Percentiles rank a stretch among this genome's conserved stretches.
phyloP scores from a whole-genome alignment of 35 echinoderm and acorn worm genomes.

The Holothuria glaberrima region DNA sequence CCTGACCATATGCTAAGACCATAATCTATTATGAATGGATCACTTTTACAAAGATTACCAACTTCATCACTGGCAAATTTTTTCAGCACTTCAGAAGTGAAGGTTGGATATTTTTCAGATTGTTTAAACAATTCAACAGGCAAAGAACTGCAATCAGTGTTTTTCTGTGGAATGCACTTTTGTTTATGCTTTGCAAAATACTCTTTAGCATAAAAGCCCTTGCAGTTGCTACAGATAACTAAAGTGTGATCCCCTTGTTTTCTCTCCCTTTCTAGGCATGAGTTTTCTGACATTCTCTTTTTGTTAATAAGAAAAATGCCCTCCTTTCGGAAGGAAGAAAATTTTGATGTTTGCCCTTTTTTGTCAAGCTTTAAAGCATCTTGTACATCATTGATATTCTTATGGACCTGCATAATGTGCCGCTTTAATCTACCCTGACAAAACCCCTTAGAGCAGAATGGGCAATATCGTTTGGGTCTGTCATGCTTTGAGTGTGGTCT shows the following conservation, averaged over 20 bases:
- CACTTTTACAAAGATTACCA: conserved; percentile 33
- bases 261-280: conserved; percentile 11
- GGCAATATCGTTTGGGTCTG: no score
- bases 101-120: neutral
- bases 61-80: conserved; percentile 15
- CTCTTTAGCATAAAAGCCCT: conserved; percentile 11
- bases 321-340: conserved; percentile 3
- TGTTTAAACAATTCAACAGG: conserved; percentile 11
- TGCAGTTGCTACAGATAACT: conserved; percentile 7
- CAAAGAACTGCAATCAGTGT: neutral
- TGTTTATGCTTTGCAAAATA: neutral
- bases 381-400: conserved; percentile 12
- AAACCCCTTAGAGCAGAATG: no score
- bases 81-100: conserved; percentile 17
- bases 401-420: conserved; percentile 23
- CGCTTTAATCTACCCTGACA: conserved; percentile 10
- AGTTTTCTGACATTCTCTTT: conserved; percentile 6
- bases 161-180: neutral
- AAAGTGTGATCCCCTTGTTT: conserved; percentile 6
- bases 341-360: neutral
- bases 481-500: no score
- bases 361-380: neutral
- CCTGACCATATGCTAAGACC: conserved; percentile 14
- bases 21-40: conserved; percentile 6
- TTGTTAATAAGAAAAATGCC: neutral